Base-by-base conservation (phyloP, 1,140 invertebrate genomes). In the Caenorhabditis remanei region DNA sequence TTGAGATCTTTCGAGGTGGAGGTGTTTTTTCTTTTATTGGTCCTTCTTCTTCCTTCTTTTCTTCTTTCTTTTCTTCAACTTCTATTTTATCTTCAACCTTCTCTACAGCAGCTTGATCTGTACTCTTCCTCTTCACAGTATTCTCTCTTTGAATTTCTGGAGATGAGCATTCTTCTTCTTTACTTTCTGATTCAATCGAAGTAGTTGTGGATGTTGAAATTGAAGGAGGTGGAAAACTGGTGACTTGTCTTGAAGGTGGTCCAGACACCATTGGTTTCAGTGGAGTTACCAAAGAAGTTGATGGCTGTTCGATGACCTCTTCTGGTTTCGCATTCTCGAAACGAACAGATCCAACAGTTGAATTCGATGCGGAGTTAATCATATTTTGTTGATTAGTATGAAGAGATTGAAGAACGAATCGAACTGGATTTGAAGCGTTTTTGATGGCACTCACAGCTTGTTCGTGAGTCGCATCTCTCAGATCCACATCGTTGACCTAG, bases 391-490 rank as follows among this genome's bases (percentile, higher is more conserved):
- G 82, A 43, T 84, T 84, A 11, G 82, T 92, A 88, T 97, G 94
- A 65, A 98, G 94, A 90, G 96, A 98, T 94, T 99, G 97, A 41
- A 99, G 96, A 50, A 97, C 94, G 91, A 99, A 96, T 21, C 95
- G 95, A 79, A 99, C 96, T 79, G 96, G 96, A 93, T 96, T 96
- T 56, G 95, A 95, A 63, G 97, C 95, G 88, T 96, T 96, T 92
- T 97, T 95, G 90, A 99, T 99, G 2, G 97, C 95, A 93, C 97
- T 96, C n/a, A 99, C 97, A 11, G 97, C 97, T 90, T 95, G 94
- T 91, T 98, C 97, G 92, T 99, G 97, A 89, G 96, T 96, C 16
- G 97, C 96, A 90, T 96, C 95, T 87, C 96, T 94, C 53, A 99
- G 95, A 94, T 98, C 96, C 58, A 96, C 94, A 5, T 96, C 96